phyloP scores from a whole-genome alignment of 1,140 invertebrate species.

The Macrosteles quadrilineatus region DNA sequence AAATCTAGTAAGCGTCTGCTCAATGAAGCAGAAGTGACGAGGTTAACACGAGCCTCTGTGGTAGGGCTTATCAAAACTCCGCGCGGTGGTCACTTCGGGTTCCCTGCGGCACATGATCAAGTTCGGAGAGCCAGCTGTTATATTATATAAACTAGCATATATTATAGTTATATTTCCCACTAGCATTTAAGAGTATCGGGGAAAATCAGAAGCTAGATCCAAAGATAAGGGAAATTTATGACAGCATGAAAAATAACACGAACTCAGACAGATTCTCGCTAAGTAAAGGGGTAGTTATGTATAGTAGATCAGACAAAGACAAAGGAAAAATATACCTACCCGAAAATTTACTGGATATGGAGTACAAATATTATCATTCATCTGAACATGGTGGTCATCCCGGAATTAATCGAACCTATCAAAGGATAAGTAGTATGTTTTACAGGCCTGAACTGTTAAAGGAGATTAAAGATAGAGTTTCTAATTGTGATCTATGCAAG shows the following conservation, averaged over 20 bases:
- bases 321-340: slow-evolving; percentile 4
- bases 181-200: slow-evolving; percentile 2
- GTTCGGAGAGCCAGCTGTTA: no score
- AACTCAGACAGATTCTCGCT: not conserved
- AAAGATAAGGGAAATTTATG: not conserved
- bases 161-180: no score
- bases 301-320: not conserved
- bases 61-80: no score
- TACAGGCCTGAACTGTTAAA: not conserved
- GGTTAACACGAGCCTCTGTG: no score
- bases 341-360: not conserved
- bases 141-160: no score
- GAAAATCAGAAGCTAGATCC: not conserved
- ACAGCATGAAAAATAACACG: not conserved
- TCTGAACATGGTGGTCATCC: slow-evolving; percentile 2
- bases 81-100: no score
- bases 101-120: no score
- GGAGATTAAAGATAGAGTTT: not conserved
- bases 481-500: not conserved
- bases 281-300: not conserved
- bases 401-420: not conserved
- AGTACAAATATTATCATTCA: not conserved
- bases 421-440: not conserved
- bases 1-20: no score
- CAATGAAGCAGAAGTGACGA: no score